Evolutionary conservation across 2,888 invertebrate genomes (phyloP).

Genomic region (Myopa testacea): DNA sequence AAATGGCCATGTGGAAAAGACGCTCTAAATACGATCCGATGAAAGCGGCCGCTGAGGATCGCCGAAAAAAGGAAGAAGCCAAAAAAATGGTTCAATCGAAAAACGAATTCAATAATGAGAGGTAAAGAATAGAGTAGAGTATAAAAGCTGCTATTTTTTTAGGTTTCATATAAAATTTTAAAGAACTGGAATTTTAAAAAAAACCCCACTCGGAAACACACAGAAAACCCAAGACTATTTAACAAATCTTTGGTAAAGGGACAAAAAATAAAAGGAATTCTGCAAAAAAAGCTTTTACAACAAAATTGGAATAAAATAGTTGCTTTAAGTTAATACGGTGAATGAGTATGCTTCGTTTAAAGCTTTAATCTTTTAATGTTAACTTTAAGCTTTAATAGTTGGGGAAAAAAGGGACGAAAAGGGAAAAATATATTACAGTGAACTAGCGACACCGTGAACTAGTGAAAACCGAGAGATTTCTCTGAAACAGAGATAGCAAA

Average conservation of each 20-base stretch:
- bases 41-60: conserved; percentile 90
- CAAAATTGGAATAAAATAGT: background rate
- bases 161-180: background rate
- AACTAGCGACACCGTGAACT: too few relatives aligned
- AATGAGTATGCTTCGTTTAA: too few relatives aligned
- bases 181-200: background rate
- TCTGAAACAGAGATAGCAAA: too few relatives aligned
- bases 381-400: too few relatives aligned
- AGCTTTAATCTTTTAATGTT: too few relatives aligned
- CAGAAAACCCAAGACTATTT: too few relatives aligned
- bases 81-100: conserved; percentile 64
- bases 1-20: conserved; percentile 95
- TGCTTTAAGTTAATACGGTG: background rate
- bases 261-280: background rate
- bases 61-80: conserved; percentile 73
- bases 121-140: conserved; percentile 54
- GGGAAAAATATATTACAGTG: too few relatives aligned
- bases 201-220: background rate
- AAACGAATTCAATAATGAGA: conserved; percentile 59
- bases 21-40: conserved; percentile 95
- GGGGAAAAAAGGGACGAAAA: too few relatives aligned
- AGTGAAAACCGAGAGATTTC: too few relatives aligned
- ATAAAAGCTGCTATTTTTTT: background rate
- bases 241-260: conserved; percentile 11
- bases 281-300: background rate